A percentile compares a stretch with the other conserved stretches of the same genome.
These are phyloP conservation scores for Anolis sagrei DNA, from an alignment of 2,113 vertebrate species.

Conservation along the genomic window DNA sequence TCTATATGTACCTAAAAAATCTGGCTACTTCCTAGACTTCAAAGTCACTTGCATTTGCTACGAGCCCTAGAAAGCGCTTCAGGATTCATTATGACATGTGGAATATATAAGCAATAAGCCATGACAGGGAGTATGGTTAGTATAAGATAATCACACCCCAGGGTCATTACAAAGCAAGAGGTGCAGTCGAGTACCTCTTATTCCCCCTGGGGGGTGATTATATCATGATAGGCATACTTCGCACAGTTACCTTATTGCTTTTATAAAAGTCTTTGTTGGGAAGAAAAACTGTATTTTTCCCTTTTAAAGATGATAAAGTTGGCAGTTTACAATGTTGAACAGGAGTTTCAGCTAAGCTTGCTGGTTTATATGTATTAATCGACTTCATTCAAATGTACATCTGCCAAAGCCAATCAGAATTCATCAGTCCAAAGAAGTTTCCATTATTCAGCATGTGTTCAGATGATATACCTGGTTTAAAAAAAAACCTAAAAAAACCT, in stretches of 20 bases:
- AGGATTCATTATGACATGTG: slow-evolving; percentile 82
- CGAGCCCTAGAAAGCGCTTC: slow-evolving; percentile 77
- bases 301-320: slow-evolving; percentile 74
- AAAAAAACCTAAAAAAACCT: too few relatives aligned
- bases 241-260: slow-evolving; percentile 75
- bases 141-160: slow-evolving; percentile 83
- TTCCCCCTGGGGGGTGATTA: slow-evolving; percentile 81
- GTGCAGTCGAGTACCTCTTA: slow-evolving; percentile 71
- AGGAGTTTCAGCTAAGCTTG: slow-evolving; percentile 63
- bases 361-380: slow-evolving; percentile 64
- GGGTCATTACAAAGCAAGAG: slow-evolving; percentile 83
- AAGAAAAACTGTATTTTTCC: slow-evolving; percentile 71
- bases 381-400: slow-evolving; percentile 57
- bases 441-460: slow-evolving; percentile 52
- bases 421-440: slow-evolving; percentile 57
- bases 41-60: slow-evolving; percentile 77
- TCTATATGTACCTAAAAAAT: slow-evolving; percentile 78
- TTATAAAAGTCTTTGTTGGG: slow-evolving; percentile 77
- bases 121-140: slow-evolving; percentile 81
- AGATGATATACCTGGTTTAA: slow-evolving; percentile 50
- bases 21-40: slow-evolving; percentile 76
- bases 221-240: slow-evolving; percentile 72
- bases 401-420: slow-evolving; percentile 61
- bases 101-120: slow-evolving; percentile 83
- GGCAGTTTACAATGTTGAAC: slow-evolving; percentile 70